Base-by-base conservation (phyloP, 2,113 vertebrate genomes). In the Colaptes auratus region DNA sequence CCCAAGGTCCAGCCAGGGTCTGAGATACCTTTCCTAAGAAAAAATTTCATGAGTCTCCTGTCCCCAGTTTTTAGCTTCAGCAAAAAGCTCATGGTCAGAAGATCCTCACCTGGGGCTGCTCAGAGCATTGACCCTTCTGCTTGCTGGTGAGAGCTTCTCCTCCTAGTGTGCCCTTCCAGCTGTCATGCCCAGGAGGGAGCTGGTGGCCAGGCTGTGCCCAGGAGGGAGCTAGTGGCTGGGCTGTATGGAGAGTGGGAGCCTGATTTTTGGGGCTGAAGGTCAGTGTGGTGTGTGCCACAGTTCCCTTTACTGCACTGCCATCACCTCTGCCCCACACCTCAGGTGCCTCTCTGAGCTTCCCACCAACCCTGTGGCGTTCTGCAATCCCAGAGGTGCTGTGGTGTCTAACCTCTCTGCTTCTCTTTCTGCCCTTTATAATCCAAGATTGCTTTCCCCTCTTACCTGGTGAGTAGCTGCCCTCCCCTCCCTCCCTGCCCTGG, bases 111-210 rank as follows among this genome's bases (percentile, higher is more conserved):
- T 27, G 9, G 59, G 33, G 17, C n/a, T 60, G 15, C 36, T 59
- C 10, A 2, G 33, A 20, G 39, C 10, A 5, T 21, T 64, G 16
- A 7, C 7, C 52, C n/a, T 64, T 52, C 27, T 36, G 25, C 50
- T n/a, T 6, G 30, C 14, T 3, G 6, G 24, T 23, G 35, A 35
- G n/a, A 23, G 3, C 19, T 21, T 59, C 39, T 35, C 14, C 53
- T 50, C 15, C 24, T 7, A 2, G 10, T 1, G 1, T 25, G 44
- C 27, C 24, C 15, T 35, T 52, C 42, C 23, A 1, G 0, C 20
- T 19, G 7, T 14, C 1, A 0, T 8, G 27, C 1, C 3, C 12
- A 18, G 59, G 12, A 48, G 25, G 2, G 14, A 6, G 36, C 55
- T 48, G 52, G 6, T 8, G 42, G 12, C 28, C 19, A 2, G 25